Conservation (phyloP, 1,140 invertebrate genomes). For the Lucilia cuprina region DNA sequence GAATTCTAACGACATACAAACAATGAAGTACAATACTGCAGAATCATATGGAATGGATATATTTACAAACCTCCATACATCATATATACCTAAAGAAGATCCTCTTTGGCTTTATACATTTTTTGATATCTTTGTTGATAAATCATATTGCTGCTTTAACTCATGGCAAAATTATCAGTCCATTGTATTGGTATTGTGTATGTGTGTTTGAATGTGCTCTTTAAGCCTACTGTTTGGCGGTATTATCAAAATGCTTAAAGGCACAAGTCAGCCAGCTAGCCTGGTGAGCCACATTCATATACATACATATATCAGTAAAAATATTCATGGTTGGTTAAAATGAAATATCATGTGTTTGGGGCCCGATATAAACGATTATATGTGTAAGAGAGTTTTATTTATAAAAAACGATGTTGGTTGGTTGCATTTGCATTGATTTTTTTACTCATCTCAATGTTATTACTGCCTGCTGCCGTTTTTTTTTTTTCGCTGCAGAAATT, state of each 20-base stretch:
- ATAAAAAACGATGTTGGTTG: not conserved
- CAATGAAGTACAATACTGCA: no score
- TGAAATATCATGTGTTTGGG: not conserved
- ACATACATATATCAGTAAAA: no score
- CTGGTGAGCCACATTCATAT: no score
- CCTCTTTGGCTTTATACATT: not conserved
- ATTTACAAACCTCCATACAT: not conserved
- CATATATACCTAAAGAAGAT: not conserved
- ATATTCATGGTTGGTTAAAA: not conserved
- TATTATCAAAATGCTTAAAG: not conserved
- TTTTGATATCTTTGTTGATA: slow-evolving; percentile 9
- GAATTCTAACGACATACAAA: no score
- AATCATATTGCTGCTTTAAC: slow-evolving; percentile 1
- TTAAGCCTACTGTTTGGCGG: slow-evolving; percentile 13
- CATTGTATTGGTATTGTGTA: not conserved
- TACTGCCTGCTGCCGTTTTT: not conserved
- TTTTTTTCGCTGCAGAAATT: not conserved
- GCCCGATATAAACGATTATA: not conserved
- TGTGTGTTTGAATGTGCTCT: not conserved
- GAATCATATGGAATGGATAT: no score
- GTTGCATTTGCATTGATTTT: not conserved
- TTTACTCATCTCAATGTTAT: not conserved
- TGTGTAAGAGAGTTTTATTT: not conserved
- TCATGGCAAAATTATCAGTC: slow-evolving; percentile 2
- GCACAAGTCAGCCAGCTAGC: not conserved